Conservation (phyloP, 1,140 invertebrate genomes). For the Drosophila pandora region DNA sequence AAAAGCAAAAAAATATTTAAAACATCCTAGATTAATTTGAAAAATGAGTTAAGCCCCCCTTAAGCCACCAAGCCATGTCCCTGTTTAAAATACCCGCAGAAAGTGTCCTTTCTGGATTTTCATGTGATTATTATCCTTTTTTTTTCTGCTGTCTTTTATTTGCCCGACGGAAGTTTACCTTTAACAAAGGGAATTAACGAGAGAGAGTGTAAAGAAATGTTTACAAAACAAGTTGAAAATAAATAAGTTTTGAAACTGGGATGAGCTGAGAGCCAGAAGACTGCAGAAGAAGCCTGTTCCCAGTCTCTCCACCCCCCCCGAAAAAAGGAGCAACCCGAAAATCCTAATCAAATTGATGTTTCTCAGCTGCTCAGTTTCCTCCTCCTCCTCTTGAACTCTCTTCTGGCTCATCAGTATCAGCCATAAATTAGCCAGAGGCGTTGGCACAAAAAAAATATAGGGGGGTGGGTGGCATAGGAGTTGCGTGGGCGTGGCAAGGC, state of each 20-base stretch:
- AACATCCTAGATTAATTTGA: too few relatives aligned
- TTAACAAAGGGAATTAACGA: conserved; percentile 24
- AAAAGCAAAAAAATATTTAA: too few relatives aligned
- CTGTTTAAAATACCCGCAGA: conserved; percentile 1
- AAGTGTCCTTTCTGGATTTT: conserved; percentile 28
- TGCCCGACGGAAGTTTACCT: conserved; percentile 33
- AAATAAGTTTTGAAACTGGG: not conserved
- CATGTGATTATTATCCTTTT: conserved; percentile 53
- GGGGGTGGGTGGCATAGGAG: not conserved
- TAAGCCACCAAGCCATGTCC: not conserved
- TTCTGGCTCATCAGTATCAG: conserved; percentile 15
- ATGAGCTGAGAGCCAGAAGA: not conserved
- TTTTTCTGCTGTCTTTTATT: not conserved
- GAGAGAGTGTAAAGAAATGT: conserved; percentile 1
- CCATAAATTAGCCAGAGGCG: conserved; percentile 43
- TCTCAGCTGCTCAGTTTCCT: conserved; percentile 17
- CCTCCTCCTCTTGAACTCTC: not conserved
- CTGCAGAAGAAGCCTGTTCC: conserved; percentile 1
- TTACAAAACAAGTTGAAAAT: not conserved
- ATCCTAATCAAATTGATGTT: conserved; percentile 40
- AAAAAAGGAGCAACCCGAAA: not conserved
- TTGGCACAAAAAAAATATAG: not conserved
- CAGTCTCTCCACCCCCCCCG: not conserved
- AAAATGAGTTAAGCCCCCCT: not conserved
- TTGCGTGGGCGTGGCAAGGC: conserved; percentile 38